These are phyloP conservation scores for Globodera rostochiensis DNA, from an alignment of 1,140 invertebrate genomes.

Conservation along the genomic window DNA sequence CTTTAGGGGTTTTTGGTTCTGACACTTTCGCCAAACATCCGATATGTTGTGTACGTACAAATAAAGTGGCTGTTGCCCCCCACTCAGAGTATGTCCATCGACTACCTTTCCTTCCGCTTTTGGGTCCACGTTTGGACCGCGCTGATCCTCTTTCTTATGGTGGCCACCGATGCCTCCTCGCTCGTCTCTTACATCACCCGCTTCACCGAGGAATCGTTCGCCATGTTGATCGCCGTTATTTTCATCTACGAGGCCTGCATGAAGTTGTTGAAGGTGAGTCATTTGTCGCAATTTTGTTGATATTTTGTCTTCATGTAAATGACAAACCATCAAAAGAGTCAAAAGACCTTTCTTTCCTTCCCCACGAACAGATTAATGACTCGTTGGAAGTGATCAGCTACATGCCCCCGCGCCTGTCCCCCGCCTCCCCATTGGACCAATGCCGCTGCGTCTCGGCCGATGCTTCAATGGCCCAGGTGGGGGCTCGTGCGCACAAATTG, in stretches of 20 bases:
- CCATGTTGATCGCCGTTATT: constrained; percentile 94
- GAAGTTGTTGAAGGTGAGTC: constrained; percentile 67
- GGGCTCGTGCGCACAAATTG: constrained; percentile 40
- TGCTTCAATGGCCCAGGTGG: constrained; percentile 37
- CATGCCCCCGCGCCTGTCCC: not conserved
- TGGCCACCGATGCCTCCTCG: constrained; percentile 92
- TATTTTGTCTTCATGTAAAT: too few species aligned
- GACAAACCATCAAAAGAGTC: too few species aligned
- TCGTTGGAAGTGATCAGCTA: constrained; percentile 2
- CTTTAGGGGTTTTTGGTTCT: constrained; percentile 15
- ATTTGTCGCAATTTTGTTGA: not conserved
- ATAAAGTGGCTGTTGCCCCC: not conserved
- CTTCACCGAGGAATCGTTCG: constrained; percentile 99
- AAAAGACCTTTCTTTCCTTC: not conserved
- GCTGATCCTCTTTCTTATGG: constrained; percentile 82
- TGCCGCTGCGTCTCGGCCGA: constrained; percentile 43
- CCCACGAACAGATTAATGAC: not conserved
- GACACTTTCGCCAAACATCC: not conserved
- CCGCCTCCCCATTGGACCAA: not conserved
- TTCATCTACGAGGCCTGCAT: constrained; percentile 90
- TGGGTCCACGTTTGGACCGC: constrained; percentile 95
- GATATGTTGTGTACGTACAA: not conserved
- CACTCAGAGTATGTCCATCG: constrained; percentile 51
- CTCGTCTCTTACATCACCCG: constrained; percentile 91
- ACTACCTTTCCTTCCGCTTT: constrained; percentile 88